These are phyloP conservation scores for Pantherophis vulpinus DNA, from an alignment of 2,797 vertebrate species.

Conservation along the genomic window DNA sequence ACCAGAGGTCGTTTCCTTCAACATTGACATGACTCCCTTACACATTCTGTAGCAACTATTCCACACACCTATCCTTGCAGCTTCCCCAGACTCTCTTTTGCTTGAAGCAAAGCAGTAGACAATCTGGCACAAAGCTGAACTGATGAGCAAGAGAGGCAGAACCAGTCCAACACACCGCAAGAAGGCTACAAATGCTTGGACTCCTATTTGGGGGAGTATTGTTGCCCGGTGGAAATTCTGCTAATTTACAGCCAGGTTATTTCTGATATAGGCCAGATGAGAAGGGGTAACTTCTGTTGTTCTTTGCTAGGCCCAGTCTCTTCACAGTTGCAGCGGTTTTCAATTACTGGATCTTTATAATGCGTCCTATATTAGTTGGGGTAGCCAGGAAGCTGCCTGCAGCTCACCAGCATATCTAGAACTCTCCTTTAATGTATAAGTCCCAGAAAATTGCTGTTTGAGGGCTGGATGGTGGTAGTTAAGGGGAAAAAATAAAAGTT, in stretches of 20 bases:
- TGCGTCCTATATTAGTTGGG: not conserved
- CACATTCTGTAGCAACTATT: not conserved
- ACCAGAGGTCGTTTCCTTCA: not conserved
- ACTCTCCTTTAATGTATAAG: not conserved
- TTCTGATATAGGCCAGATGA: not conserved
- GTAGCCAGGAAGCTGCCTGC: not conserved
- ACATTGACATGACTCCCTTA: not conserved
- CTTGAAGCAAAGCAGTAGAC: not conserved
- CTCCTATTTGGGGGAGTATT: not conserved
- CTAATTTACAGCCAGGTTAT: not conserved
- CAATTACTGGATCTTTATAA: not conserved
- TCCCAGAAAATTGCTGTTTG: not conserved
- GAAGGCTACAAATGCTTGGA: not conserved
- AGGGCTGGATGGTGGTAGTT: not conserved
- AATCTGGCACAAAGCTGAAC: not conserved
- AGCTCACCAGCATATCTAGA: not conserved
- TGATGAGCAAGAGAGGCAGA: not conserved
- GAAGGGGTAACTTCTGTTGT: not conserved
- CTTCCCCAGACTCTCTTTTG: not conserved
- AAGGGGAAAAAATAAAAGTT: not conserved
- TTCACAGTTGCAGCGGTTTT: not conserved
- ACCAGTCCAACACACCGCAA: not conserved
- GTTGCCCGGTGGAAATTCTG: not conserved
- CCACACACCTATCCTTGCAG: not conserved
- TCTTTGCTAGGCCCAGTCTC: not conserved